Percentiles rank a stretch among this genome's conserved stretches.
Conservation (phyloP, 2,888 invertebrate species). For the Nipponacmea schrenckii region DNA sequence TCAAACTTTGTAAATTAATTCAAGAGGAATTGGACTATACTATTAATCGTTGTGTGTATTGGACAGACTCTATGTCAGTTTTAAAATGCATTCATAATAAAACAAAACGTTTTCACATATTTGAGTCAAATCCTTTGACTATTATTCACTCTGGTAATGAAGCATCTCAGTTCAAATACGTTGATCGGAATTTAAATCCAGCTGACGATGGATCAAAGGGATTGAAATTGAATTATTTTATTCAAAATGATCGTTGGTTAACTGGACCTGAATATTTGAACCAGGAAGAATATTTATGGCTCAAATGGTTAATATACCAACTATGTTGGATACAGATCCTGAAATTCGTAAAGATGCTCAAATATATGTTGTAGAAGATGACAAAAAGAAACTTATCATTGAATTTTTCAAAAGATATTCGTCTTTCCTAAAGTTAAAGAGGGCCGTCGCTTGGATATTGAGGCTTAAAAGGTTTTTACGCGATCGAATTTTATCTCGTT, state of each 20-base stretch:
- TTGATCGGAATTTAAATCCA: background rate
- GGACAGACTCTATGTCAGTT: constrained; percentile 1
- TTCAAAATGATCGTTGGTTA: constrained; percentile 1
- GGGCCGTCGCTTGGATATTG: background rate
- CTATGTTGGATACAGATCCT: background rate
- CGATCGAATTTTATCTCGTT: background rate
- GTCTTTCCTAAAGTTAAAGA: background rate
- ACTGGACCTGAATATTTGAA: background rate
- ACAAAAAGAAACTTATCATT: background rate
- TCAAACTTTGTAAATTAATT: background rate
- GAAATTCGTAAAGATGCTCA: constrained; percentile 3
- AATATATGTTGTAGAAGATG: background rate
- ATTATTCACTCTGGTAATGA: background rate
- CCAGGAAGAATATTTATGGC: background rate
- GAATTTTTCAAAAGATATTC: background rate
- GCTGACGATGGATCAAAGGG: background rate
- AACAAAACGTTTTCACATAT: background rate
- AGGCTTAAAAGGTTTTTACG: background rate
- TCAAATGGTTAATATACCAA: background rate
- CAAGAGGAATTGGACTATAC: background rate
- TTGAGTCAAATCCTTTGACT: background rate
- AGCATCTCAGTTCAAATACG: background rate
- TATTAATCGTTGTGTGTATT: background rate
- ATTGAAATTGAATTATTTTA: background rate
- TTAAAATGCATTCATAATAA: background rate